Evolutionary conservation across 2,888 invertebrate species (phyloP), one percentile per base, ranked within the genome.

Genomic region (Mythimna albipuncta): DNA sequence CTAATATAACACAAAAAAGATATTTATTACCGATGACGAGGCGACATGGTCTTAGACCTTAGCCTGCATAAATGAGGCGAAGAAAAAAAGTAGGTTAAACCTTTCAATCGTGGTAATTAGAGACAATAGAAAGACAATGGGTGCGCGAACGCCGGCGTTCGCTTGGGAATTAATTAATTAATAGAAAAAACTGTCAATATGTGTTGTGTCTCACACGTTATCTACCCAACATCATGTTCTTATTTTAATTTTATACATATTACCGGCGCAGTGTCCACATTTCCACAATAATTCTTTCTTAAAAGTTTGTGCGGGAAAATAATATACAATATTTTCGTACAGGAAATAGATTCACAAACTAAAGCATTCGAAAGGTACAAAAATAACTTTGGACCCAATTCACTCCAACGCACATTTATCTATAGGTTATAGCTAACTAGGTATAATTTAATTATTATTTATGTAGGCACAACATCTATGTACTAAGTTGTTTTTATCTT

Each of bases 311-410:
- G 71, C 66, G 7, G 54, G 54, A 44, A 67, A 69, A 67, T 11
- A 47, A 70, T 71, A 73, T n/a, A 67, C 47, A 69, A 21, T 21
- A 47, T 38, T 47, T 75, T 58, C 11, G 13, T 72, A 47, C 41
- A 61, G 44, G 32, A 21, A 32, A 59, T 38, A 50, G 35, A 70
- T 68, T 61, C 64, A 66, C 57, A 63, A 61, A 65, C 59, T 75
- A 69, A 72, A 72, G 41, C 58, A 74, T 79, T 62, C 67, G 61
- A 74, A 75, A 55, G 75, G 78, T 85, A 85, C 81, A 85, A 85
- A 85, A 85, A 83, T 82, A 85, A 80, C 54, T 79, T 85, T 85
- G 85, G 85, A 85, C 83, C 85, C 85, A 68, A 79, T 78, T 64
- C 75, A 78, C 73, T 79, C 79, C 59, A 72, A 77, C 71, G 35